Percentiles rank a stretch among this genome's conserved stretches.
Conservation (phyloP, 2,888 invertebrate genomes). For the Drosophila rubida region DNA sequence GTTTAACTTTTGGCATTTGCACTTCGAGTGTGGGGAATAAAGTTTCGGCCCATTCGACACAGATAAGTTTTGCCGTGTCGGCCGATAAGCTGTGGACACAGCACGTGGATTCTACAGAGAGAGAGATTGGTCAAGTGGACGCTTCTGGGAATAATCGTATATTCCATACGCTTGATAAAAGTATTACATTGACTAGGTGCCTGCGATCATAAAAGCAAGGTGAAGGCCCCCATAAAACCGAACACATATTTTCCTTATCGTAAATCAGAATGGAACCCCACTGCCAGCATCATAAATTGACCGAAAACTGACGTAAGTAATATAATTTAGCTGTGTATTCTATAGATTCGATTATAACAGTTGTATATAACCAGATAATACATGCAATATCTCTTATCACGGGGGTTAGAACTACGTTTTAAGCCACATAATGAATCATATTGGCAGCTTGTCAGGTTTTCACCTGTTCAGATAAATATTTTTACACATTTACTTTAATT, state of each 20-base stretch:
- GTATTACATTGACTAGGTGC: slow-evolving; percentile 9
- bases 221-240: slow-evolving; percentile 7
- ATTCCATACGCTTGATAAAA: neutral
- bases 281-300: slow-evolving; percentile 31
- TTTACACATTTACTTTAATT: neutral
- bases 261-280: slow-evolving; percentile 25
- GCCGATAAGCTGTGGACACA: slow-evolving; percentile 9
- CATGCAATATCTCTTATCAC: neutral
- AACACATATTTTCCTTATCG: slow-evolving; percentile 14
- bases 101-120: slow-evolving; percentile 27
- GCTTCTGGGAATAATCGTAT: slow-evolving; percentile 4
- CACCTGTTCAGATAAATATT: neutral
- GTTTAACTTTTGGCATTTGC: slow-evolving; percentile 1
- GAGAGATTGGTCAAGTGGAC: slow-evolving; percentile 17
- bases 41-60: slow-evolving; percentile 6
- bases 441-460: neutral
- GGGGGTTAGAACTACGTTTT: neutral
- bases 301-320: neutral
- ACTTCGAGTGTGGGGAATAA: neutral
- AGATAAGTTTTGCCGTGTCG: slow-evolving; percentile 2
- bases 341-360: neutral
- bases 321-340: neutral
- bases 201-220: slow-evolving; percentile 7
- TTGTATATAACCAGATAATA: slow-evolving; percentile 21
- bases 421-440: slow-evolving; percentile 5